Percentiles rank a stretch among this genome's conserved stretches.
phyloP scores from a whole-genome alignment of 2,797 vertebrate genomes.

The Moxostoma hubbsi region DNA sequence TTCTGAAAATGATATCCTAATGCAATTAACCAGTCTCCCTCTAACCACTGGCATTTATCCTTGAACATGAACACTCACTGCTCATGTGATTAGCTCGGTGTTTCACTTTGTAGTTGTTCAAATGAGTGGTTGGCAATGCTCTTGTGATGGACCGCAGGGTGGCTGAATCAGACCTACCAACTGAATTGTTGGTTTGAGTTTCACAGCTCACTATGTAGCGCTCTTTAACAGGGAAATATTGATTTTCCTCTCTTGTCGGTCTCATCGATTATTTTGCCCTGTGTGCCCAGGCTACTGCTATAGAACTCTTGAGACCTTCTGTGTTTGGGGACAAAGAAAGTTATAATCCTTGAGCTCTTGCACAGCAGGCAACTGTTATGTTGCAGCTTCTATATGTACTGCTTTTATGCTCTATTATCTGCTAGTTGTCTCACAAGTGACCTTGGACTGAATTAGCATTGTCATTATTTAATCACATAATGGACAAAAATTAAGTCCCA shows the following conservation, averaged over 20 bases:
- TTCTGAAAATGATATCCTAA: constrained; percentile 58
- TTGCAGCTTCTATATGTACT: not conserved
- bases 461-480: constrained; percentile 3
- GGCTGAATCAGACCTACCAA: constrained; percentile 10
- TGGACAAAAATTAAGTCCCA: not conserved
- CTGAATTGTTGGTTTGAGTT: constrained; percentile 40
- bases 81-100: constrained; percentile 20
- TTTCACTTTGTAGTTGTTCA: constrained; percentile 30
- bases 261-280: constrained; percentile 16
- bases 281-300: not conserved
- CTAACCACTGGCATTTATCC: constrained; percentile 30
- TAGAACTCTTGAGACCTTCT: not conserved
- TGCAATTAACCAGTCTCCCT: constrained; percentile 59
- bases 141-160: constrained; percentile 7
- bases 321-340: constrained; percentile 2
- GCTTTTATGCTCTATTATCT: not conserved
- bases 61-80: constrained; percentile 19
- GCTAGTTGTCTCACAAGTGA: not conserved
- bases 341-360: not conserved
- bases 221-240: constrained; percentile 35
- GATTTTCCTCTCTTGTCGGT: constrained; percentile 14
- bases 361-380: constrained; percentile 2
- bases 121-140: constrained; percentile 3
- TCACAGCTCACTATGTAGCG: constrained; percentile 14
- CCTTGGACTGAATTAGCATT: constrained; percentile 1